Evolutionary conservation across 2,113 vertebrate species (phyloP).

Genomic region (Xiphorhynchus elegans): DNA sequence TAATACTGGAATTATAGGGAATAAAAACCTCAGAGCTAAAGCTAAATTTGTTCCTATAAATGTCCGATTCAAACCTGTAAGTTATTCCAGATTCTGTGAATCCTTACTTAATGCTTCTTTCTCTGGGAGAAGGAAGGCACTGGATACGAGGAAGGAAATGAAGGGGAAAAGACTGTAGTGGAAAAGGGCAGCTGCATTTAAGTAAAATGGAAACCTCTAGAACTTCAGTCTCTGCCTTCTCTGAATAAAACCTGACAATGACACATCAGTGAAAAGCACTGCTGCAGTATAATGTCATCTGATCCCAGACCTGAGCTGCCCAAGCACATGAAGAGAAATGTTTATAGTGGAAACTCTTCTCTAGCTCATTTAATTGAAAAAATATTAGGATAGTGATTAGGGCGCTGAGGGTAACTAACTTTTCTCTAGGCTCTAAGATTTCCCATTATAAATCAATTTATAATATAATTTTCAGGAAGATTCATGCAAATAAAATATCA

Average conservation of each 20-base stretch:
- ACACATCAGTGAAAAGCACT: background rate
- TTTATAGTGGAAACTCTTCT: background rate
- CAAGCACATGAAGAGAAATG: background rate
- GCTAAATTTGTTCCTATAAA: background rate
- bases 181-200: background rate
- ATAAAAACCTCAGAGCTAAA: background rate
- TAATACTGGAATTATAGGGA: background rate
- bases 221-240: background rate
- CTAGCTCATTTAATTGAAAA: background rate
- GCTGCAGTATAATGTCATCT: background rate
- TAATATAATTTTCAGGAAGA: background rate
- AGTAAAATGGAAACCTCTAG: background rate
- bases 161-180: background rate
- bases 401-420: background rate
- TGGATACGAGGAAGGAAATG: background rate
- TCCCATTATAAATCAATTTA: background rate
- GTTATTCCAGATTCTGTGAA: background rate
- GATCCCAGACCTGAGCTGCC: background rate
- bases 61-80: background rate
- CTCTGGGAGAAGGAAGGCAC: background rate
- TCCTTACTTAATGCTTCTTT: background rate
- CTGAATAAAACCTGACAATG: background rate
- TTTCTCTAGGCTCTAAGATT: background rate
- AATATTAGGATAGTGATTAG: background rate
- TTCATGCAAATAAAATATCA: background rate